Percentiles rank a stretch among this genome's conserved stretches.
phyloP scores from a whole-genome alignment of 2,113 vertebrate genomes.

The Ovis canadensis region DNA sequence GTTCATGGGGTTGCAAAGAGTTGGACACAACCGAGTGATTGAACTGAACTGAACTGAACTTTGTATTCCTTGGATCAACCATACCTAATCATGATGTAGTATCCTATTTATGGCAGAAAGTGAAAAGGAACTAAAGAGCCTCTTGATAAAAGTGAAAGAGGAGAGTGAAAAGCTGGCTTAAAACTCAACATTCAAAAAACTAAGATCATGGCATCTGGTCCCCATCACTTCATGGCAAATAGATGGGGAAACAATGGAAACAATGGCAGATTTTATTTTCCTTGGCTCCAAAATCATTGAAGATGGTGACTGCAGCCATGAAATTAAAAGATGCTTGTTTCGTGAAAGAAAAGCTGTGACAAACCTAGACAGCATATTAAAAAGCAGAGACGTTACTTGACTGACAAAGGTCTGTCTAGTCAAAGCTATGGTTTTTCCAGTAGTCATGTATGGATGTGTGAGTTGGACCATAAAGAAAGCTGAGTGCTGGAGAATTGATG shows the following conservation, averaged over 20 bases:
- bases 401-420: background rate
- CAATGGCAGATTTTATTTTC: background rate
- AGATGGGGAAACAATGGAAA: background rate
- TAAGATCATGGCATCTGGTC: background rate
- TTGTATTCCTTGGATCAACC: background rate
- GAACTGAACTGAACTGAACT: background rate
- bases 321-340: background rate
- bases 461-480: background rate
- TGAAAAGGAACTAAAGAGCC: background rate
- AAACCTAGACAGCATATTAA: background rate
- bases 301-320: background rate
- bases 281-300: background rate
- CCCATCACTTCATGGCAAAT: background rate
- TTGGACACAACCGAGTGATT: fast-evolving
- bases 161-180: background rate
- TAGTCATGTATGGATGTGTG: background rate
- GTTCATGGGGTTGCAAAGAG: no score
- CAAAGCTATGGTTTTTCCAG: background rate
- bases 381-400: background rate
- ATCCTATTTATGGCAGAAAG: background rate
- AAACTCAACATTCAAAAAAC: background rate
- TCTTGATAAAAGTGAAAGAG: background rate
- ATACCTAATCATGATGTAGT: background rate
- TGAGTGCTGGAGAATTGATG: background rate
- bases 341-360: background rate